A percentile compares a stretch with the other conserved stretches of the same genome.
These are phyloP conservation scores for Onychomys leucogaster DNA, from an alignment of 2,797 vertebrate species.

Conservation along the genomic window DNA sequence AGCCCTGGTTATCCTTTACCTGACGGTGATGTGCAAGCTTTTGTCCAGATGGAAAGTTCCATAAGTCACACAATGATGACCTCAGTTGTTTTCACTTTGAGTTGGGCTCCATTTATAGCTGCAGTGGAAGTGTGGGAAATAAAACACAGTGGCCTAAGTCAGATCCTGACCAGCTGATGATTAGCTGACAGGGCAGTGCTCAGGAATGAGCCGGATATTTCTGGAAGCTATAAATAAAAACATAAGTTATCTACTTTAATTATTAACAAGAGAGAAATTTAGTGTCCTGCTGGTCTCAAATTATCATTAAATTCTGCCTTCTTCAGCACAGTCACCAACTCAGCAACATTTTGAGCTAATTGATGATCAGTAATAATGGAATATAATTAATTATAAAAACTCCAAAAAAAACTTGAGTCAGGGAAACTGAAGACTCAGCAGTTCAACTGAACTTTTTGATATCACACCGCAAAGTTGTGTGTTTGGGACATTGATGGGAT, in stretches of 20 bases:
- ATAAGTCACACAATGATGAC: fast-evolving
- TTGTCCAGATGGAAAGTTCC: background rate
- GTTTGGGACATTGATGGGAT: background rate
- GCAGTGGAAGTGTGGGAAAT: background rate
- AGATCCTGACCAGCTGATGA: conserved; percentile 45
- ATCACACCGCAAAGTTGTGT: background rate
- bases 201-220: conserved; percentile 73
- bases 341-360: conserved; percentile 76
- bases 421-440: conserved; percentile 66
- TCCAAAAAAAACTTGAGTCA: conserved; percentile 59
- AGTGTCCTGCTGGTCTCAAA: conserved; percentile 72
- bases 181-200: conserved; percentile 74
- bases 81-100: conserved; percentile 31
- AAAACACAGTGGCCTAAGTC: conserved; percentile 55
- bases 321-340: conserved; percentile 76
- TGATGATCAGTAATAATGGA: conserved; percentile 79
- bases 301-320: conserved; percentile 72
- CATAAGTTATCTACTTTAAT: conserved; percentile 78
- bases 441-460: conserved; percentile 59
- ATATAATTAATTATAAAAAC: conserved; percentile 79
- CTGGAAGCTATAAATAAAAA: conserved; percentile 83
- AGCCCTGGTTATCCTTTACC: background rate
- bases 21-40: background rate
- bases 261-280: conserved; percentile 77
- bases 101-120: conserved; percentile 19